Evolutionary conservation across 2,113 vertebrate genomes (phyloP).

Genomic region (Emydura subglobosa): DNA sequence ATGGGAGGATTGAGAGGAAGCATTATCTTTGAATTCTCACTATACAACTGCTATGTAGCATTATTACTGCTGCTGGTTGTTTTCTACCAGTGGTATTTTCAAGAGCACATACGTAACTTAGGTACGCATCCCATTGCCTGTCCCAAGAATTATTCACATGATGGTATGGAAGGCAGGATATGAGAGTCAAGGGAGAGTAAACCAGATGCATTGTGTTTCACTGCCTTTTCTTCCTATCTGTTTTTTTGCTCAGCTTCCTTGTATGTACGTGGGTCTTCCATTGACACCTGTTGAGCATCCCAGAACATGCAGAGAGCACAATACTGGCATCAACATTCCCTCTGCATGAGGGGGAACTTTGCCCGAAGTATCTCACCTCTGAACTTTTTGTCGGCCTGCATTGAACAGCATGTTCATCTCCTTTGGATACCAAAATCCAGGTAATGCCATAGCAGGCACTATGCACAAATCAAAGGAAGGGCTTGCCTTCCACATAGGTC

Average conservation of each 20-base stretch:
- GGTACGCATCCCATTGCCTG: neutral
- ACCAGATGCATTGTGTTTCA: neutral
- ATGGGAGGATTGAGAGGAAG: neutral
- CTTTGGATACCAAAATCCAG: constrained; percentile 8
- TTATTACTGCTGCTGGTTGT: neutral
- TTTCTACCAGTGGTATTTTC: neutral
- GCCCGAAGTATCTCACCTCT: neutral
- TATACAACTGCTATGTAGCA: neutral
- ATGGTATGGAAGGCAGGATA: neutral
- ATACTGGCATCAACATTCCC: neutral
- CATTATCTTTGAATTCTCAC: neutral
- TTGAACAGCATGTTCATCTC: neutral
- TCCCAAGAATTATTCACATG: neutral
- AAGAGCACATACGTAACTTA: neutral
- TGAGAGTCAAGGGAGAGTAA: neutral
- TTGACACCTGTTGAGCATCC: neutral
- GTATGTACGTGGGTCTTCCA: neutral
- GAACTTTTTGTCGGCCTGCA: rapidly evolving
- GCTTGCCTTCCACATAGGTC: constrained; percentile 44
- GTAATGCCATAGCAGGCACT: constrained; percentile 34
- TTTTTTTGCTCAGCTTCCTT: neutral
- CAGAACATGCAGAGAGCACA: neutral
- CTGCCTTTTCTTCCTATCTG: neutral
- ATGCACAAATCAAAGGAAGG: constrained; percentile 53
- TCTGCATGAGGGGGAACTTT: neutral